Evolutionary conservation across 2,113 vertebrate species (phyloP), one percentile per base, ranked within the genome.

Genomic region (Trinectes maculatus): DNA sequence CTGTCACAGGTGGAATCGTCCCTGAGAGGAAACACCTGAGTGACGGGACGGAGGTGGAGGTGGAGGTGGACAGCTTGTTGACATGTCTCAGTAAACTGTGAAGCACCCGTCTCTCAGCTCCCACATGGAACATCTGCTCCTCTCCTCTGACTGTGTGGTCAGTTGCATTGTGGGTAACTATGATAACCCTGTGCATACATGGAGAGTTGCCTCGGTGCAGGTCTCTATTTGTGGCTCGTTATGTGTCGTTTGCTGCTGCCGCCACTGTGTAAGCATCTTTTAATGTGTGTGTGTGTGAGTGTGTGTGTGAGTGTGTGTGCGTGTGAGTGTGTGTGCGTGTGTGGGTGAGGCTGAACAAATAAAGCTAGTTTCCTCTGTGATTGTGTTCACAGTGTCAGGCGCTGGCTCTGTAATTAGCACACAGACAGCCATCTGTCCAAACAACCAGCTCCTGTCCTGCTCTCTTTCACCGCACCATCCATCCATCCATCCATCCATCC

Each of bases 401-500:
- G 79, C 83, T 89, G 83, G 64, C 67, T 83, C 85, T 90, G 84
- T 91, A 90, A 92, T 90, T 90, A 89, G 83, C 87, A 85, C 82
- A 90, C 90, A 90, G 85, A 77, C 82, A 70, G 80, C 90, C 91
- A 92, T 92, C 91, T 92, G 91, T 89, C 91, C 90, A 91, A 89
- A 91, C 85, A 89, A 57, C 56, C 77, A 56, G 70, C 84, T 69
- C 67, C 78, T 77, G 82, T 64, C 82, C 84, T 74, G 79, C 83
- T 83, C 84, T 70, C 83, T 83, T 77, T 75, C 70, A 24, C 82
- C 84, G 60, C 82, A 77, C 71, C 77, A 73, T 64, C 85, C 84
- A 82, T 65, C 85, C 84, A 82, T 80, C 80, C 77, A 51, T 66
- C 22, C 57, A 26, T 75, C 74, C 54, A 58, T 77, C 87, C 85